Evolutionary conservation across 1,140 invertebrate genomes (phyloP).

Genomic region (Euwallacea fornicatus): DNA sequence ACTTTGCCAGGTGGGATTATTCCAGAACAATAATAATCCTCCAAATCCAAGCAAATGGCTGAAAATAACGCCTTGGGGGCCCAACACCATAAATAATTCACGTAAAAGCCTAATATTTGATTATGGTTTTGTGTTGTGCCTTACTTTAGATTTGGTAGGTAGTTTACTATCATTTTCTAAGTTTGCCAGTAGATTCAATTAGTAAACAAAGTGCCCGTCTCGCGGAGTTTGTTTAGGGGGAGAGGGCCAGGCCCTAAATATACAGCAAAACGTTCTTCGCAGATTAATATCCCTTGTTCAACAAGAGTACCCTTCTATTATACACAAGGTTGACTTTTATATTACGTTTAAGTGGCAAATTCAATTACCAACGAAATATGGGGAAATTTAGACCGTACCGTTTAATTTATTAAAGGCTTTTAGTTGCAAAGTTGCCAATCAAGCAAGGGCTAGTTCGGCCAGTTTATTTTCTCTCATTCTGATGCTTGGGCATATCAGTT

Average conservation of each 20-base stretch:
- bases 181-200: conserved; percentile 37
- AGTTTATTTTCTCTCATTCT: background rate
- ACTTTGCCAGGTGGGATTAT: conserved; percentile 10
- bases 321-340: conserved; percentile 38
- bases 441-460: no score
- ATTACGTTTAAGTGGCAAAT: conserved; percentile 39
- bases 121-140: conserved; percentile 35
- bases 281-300: conserved; percentile 40
- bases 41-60: conserved; percentile 17
- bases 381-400: conserved; percentile 20
- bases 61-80: conserved; percentile 6
- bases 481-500: conserved; percentile 8
- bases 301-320: conserved; percentile 37
- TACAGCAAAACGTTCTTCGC: conserved; percentile 37
- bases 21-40: conserved; percentile 25
- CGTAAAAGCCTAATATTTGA: conserved; percentile 27
- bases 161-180: conserved; percentile 39
- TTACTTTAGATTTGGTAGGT: conserved; percentile 23
- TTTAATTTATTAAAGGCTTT: conserved; percentile 35
- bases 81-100: conserved; percentile 32
- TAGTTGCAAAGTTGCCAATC: conserved; percentile 18
- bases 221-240: conserved; percentile 33
- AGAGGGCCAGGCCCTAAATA: conserved; percentile 35
- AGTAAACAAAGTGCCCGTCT: conserved; percentile 39
- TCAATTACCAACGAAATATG: conserved; percentile 32